Evolutionary conservation across 2,888 invertebrate genomes (phyloP).

Genomic region (Campoplex nolae): DNA sequence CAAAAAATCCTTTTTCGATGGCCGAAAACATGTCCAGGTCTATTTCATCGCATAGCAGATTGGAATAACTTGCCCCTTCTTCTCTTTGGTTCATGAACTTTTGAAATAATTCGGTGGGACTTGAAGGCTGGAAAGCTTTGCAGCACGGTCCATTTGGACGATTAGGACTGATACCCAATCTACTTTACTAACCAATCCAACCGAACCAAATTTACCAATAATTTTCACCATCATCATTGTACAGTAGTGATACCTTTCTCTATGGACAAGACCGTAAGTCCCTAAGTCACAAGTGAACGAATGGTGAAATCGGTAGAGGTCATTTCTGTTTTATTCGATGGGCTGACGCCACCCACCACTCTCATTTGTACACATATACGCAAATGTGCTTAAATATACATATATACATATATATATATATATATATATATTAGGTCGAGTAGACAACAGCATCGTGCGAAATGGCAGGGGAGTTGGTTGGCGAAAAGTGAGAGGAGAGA

Average conservation of each 20-base stretch:
- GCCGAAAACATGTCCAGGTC: neutral
- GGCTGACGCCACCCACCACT: slow-evolving; percentile 65
- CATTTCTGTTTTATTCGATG: slow-evolving; percentile 39
- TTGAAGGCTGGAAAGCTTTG: slow-evolving; percentile 2
- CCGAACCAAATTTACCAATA: slow-evolving; percentile 7
- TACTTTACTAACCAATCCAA: neutral
- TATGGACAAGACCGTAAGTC: slow-evolving; percentile 54
- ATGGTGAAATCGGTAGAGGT: slow-evolving; percentile 66
- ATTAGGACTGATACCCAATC: slow-evolving; percentile 58
- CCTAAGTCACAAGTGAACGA: slow-evolving; percentile 67
- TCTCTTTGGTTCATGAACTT: neutral
- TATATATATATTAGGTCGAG: slow-evolving; percentile 11
- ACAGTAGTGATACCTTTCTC: slow-evolving; percentile 18
- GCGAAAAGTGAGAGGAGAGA: slow-evolving; percentile 30
- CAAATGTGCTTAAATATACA: neutral
- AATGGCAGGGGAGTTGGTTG: slow-evolving; percentile 59
- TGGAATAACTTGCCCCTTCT: slow-evolving; percentile 37
- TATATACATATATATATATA: neutral
- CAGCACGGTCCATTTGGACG: slow-evolving; percentile 59
- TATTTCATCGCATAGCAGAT: slow-evolving; percentile 1
- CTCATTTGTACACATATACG: slow-evolving; percentile 28
- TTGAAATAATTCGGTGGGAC: slow-evolving; percentile 52
- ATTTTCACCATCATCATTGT: slow-evolving; percentile 63
- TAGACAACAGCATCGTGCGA: slow-evolving; percentile 62
- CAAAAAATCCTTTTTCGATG: neutral